A percentile compares a stretch with the other conserved stretches of the same genome.
Conservation (phyloP, 2,888 invertebrate genomes). For the Phaonia tiefii region DNA sequence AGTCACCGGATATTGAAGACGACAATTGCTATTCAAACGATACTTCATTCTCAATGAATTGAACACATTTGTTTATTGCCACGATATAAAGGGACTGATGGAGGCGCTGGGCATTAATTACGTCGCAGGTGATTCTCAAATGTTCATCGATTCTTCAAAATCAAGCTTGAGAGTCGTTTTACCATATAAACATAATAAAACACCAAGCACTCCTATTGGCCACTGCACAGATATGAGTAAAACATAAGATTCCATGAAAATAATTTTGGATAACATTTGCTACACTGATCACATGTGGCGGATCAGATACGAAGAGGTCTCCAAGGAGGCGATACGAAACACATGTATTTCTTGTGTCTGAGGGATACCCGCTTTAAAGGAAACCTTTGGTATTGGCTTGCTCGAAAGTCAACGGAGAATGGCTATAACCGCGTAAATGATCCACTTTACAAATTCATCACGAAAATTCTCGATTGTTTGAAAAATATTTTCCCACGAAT, state of each 20-base stretch:
- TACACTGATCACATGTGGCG: conserved; percentile 20
- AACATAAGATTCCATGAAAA: conserved; percentile 20
- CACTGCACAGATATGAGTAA: conserved; percentile 11
- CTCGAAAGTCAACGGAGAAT: too few relatives aligned
- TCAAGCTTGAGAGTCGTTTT: conserved; percentile 31
- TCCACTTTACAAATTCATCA: too few relatives aligned
- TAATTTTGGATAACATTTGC: conserved; percentile 20
- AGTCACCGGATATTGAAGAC: neutral
- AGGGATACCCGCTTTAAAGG: conserved; percentile 12
- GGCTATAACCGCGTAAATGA: conserved; percentile 9
- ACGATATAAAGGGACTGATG: conserved; percentile 17
- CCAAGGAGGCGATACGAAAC: too few relatives aligned
- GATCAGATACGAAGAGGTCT: too few relatives aligned
- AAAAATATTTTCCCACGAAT: too few relatives aligned
- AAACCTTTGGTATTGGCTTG: neutral
- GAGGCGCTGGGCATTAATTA: conserved; percentile 21
- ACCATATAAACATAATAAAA: conserved; percentile 3
- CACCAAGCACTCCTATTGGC: conserved; percentile 23
- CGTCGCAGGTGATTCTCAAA: conserved; percentile 12
- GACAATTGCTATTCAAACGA: conserved; percentile 3
- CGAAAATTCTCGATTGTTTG: too few relatives aligned
- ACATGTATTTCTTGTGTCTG: conserved; percentile 11
- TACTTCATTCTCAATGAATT: neutral
- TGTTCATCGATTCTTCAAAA: conserved; percentile 20
- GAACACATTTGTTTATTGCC: neutral